Conservation (phyloP, 2,113 vertebrate species). For the Paedocypris sp. region DNA sequence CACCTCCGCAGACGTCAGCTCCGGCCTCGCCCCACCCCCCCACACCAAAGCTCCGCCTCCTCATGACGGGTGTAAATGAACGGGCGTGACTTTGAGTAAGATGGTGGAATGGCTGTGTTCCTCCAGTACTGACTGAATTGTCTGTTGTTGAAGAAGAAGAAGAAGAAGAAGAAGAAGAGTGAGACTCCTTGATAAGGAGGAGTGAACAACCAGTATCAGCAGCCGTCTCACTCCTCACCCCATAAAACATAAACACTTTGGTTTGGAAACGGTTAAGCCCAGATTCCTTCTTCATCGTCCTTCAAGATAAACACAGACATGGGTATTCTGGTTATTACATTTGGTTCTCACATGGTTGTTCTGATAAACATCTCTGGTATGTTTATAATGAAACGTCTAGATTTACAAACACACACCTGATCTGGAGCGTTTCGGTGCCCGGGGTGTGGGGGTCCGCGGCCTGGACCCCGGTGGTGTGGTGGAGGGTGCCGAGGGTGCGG, state of each 20-base stretch:
- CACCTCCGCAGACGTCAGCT: slow-evolving; percentile 78
- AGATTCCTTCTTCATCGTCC: slow-evolving; percentile 99
- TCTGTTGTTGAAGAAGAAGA: slow-evolving; percentile 51
- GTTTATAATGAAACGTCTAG: neutral
- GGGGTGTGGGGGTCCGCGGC: slow-evolving; percentile 70
- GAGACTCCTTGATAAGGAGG: too few species aligned
- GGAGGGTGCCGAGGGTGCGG: slow-evolving; percentile 33
- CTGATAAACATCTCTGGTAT: too few species aligned
- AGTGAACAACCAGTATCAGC: too few species aligned
- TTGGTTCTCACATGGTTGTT: too few species aligned
- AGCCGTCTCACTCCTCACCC: too few species aligned
- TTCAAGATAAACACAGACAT: slow-evolving; percentile 52
- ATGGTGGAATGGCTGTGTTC: slow-evolving; percentile 82
- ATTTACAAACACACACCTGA: slow-evolving; percentile 55
- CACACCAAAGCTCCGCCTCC: slow-evolving; percentile 64
- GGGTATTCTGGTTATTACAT: slow-evolving; percentile 28
- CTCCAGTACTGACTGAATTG: slow-evolving; percentile 88
- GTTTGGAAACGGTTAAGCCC: slow-evolving; percentile 85
- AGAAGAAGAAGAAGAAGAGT: neutral
- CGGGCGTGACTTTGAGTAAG: slow-evolving; percentile 72
- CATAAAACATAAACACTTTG: slow-evolving; percentile 91
- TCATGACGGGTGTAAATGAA: slow-evolving; percentile 69
- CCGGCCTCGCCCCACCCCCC: slow-evolving; percentile 56
- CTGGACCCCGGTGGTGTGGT: slow-evolving; percentile 46
- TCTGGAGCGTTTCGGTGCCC: slow-evolving; percentile 91